These are phyloP conservation scores for Eurystomus glaucurus DNA, from an alignment of 2,797 vertebrate species.

Conservation along the genomic window DNA sequence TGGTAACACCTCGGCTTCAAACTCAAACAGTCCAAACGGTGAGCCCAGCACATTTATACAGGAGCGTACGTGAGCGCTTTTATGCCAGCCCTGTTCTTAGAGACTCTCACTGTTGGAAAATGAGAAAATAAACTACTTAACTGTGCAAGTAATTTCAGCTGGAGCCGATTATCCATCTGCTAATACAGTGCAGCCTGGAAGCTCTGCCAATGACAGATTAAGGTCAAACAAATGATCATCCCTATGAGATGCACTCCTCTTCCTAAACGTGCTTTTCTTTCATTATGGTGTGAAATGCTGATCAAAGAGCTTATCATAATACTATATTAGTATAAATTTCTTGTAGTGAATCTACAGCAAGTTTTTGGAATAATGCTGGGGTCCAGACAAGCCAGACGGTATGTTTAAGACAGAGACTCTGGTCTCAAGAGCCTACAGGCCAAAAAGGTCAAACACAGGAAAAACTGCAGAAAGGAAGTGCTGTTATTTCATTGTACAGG, in stretches of 20 bases:
- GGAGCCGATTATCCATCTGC: conserved; percentile 82
- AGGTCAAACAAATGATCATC: conserved; percentile 64
- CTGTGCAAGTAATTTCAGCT: conserved; percentile 78
- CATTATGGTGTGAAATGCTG: background rate
- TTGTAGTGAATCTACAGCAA: background rate
- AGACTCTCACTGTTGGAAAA: conserved; percentile 45
- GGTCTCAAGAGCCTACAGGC: background rate
- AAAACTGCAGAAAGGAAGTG: background rate
- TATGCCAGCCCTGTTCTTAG: conserved; percentile 7
- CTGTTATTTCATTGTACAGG: background rate
- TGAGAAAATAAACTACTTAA: conserved; percentile 72
- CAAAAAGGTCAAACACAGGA: background rate
- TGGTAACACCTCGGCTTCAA: background rate
- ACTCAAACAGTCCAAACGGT: background rate
- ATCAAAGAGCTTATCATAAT: background rate
- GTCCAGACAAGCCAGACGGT: background rate
- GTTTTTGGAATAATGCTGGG: background rate
- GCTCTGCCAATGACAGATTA: conserved; percentile 79
- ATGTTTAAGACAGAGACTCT: background rate
- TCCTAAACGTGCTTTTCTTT: background rate
- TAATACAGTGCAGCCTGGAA: conserved; percentile 71
- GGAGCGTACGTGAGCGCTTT: background rate
- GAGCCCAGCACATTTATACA: background rate
- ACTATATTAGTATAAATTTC: background rate
- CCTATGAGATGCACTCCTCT: background rate